These are phyloP conservation scores for Andrena flavipes DNA, from an alignment of 2,888 invertebrate genomes.

Conservation along the genomic window DNA sequence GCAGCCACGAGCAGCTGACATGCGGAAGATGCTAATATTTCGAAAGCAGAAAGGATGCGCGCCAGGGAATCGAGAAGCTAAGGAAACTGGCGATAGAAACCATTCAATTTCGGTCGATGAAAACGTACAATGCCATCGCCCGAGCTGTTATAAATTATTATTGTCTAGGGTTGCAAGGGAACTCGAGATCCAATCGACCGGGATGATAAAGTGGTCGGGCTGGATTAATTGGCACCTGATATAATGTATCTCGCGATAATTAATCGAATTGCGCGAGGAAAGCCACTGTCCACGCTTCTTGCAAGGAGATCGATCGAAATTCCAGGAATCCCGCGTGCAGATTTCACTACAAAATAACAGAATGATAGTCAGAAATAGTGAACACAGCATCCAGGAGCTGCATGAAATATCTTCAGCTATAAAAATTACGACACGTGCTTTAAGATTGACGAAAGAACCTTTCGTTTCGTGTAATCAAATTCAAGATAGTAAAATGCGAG, in stretches of 20 bases:
- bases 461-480: neutral
- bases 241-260: neutral
- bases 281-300: neutral
- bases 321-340: neutral
- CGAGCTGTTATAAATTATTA: neutral
- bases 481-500: neutral
- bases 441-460: too few relatives aligned
- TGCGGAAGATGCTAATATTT: neutral
- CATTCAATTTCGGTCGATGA: neutral
- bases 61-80: neutral
- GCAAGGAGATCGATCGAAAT: neutral
- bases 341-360: too few relatives aligned
- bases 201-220: neutral
- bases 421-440: too few relatives aligned
- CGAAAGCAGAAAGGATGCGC: neutral
- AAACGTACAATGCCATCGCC: neutral
- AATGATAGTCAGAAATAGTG: too few relatives aligned
- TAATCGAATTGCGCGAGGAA: neutral
- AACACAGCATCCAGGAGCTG: too few relatives aligned
- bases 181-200: neutral
- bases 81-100: neutral
- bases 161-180: neutral
- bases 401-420: too few relatives aligned
- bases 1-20: neutral
- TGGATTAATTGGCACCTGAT: conserved; percentile 1